Evolutionary conservation across 2,888 invertebrate genomes (phyloP), one percentile per base, ranked within the genome.

Genomic region (Myopa testacea): DNA sequence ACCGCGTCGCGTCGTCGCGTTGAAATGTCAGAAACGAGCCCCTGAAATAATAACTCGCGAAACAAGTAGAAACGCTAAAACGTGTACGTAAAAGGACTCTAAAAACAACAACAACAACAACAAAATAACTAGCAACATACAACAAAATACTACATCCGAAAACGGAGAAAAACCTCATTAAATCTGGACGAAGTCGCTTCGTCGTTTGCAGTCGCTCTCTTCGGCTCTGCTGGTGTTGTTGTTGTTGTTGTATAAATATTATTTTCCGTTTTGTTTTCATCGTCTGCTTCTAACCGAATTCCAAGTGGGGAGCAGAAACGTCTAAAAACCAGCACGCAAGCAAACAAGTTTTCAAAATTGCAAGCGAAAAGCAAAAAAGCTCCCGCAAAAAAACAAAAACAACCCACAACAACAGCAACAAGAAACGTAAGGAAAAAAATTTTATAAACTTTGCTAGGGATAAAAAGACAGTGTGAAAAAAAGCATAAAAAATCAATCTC

Each of bases 231-330:
- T 8, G 38, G 8, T 38, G 65, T 65, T 38, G 34, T 34, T 34
- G 4, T 3, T 5, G 7, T 16, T 65, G 65, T 3, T 65, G 38
- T 65, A 65, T 37, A 38, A 68, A 58, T 52, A 72, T 58, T 72
- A 45, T 78, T 75, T 74, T 55, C 52, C 70, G 70, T 75, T 78
- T 78, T 78, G 78, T 78, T 78, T 78, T 78, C 78, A 78, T 78
- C 74, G 78, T 74, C 78, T 78, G 78, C 70, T 78, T 78, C 78
- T 70, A 10, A 58, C 40, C 69, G 69, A 69, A 65, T 65, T 37
- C 65, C 65, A 38, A 38, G 37, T 38, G 65, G n/a, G 45, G 45
- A 45, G 45, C 45, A 45, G 45, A 62, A 62, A 69, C 19, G 68
- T 3, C 19, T 45, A 6, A 19, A 40, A 40, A 69, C 19, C 40